Evolutionary conservation across 1,140 invertebrate species (phyloP).

Genomic region (Pogonognathellus flavescens): DNA sequence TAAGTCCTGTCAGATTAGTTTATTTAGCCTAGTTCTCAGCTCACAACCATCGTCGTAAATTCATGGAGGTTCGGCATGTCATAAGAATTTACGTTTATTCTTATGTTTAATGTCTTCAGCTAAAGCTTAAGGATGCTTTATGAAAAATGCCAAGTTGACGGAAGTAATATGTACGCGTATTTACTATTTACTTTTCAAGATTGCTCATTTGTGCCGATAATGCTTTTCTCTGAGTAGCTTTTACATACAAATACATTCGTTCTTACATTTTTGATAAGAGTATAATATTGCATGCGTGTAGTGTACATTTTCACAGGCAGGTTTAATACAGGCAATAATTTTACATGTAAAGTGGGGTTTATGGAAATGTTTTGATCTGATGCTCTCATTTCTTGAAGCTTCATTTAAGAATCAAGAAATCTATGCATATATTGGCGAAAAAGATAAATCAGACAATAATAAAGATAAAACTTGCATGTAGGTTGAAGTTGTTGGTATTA

Average conservation of each 20-base stretch:
- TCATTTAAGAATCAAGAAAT: background rate
- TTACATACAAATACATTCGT: background rate
- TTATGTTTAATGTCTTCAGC: background rate
- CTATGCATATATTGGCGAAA: background rate
- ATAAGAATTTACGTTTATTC: constrained; percentile 24
- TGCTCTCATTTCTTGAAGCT: background rate
- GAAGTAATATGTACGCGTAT: background rate
- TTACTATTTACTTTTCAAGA: too few relatives aligned
- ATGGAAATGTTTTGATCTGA: background rate
- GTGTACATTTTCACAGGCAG: background rate
- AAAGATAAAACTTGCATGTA: background rate
- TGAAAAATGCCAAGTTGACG: background rate
- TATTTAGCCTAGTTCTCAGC: constrained; percentile 53
- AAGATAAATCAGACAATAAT: constrained; percentile 5
- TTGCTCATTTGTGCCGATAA: too few relatives aligned
- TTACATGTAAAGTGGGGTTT: background rate
- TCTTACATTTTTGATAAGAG: background rate
- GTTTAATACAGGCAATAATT: background rate
- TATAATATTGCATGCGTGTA: background rate
- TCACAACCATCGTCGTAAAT: constrained; percentile 34
- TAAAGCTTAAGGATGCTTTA: background rate
- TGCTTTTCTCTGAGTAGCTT: too few relatives aligned
- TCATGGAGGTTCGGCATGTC: background rate
- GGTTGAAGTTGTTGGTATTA: too few relatives aligned
- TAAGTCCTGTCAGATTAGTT: constrained; percentile 39